Evolutionary conservation across 2,797 vertebrate species (phyloP), one percentile per base, ranked within the genome.

Genomic region (Parambassis ranga): DNA sequence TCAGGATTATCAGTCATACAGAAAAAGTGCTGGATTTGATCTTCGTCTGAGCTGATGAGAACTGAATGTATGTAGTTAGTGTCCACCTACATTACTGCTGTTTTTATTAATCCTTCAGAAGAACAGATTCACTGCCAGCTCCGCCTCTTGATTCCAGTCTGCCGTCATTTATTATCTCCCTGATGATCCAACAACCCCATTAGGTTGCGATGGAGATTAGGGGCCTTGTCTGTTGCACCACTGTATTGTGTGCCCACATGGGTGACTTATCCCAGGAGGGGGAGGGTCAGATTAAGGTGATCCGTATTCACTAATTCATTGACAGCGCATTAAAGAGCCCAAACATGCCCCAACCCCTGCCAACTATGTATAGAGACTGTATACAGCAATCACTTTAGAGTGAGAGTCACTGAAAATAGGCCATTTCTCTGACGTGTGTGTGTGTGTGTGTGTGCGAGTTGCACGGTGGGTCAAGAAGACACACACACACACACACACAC

Each of bases 211-310:
- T 27, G 11, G 47, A 65, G 71, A 72, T 81, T 83, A 56, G 52
- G 37, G 70, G n/a, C 68, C 64, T 36, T 28, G n/a, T 19, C 28
- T 67, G 37, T 50, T 39, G 22, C 41, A 60, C 56, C 60, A 48
- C 22, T 9, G 49, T 48, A 69, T 51, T 63, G 50, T 43, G 35
- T 32, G 8, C 11, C 59, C 9, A 39, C 56, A 77, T 60, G 22
- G 48, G 16, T 10, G 28, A 59, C 2, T 72, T 46, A 57, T 27
- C 23, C 59, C 31, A 51, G 22, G 57, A 59, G 78, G 61, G 57
- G 59, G 59, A 41, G 51, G 76, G 51, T 43, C 75, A 64, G 56
- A 79, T 74, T 73, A 71, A 55, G 52, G 64, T 71, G 68, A 83
- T 80, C 68, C 57, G 26, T 43, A 46, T 63, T 66, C 53, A 52